A percentile compares a stretch with the other conserved stretches of the same genome.
Conservation (phyloP, 2,888 invertebrate species). For the Trichogramma dendrolimi region DNA sequence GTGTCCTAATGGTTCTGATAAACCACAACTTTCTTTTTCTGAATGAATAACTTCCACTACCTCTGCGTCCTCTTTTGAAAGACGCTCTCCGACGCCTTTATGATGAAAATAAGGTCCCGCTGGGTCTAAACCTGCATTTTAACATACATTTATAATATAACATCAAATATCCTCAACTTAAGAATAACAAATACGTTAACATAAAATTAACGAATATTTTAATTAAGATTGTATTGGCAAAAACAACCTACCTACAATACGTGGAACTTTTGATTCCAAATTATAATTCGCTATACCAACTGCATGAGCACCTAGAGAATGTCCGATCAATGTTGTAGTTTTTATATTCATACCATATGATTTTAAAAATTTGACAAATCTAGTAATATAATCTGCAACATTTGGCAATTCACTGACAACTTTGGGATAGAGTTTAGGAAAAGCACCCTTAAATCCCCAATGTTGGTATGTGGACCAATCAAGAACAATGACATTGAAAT, state of each 20-base stretch:
- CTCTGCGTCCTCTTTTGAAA: conserved; percentile 46
- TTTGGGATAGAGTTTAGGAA: conserved; percentile 26
- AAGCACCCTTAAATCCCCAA: conserved; percentile 9
- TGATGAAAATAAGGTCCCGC: conserved; percentile 45
- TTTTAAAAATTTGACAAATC: conserved; percentile 37
- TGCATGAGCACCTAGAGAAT: conserved; percentile 41
- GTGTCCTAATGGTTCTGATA: conserved; percentile 41
- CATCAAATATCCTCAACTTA: neutral
- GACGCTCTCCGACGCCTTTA: conserved; percentile 35
- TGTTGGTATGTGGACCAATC: conserved; percentile 34
- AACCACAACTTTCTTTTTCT: conserved; percentile 43
- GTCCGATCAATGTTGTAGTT: conserved; percentile 34
- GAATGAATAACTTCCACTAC: conserved; percentile 51
- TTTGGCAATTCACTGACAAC: conserved; percentile 30
- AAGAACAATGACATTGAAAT: conserved; percentile 38
- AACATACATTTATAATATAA: neutral
- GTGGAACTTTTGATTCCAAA: conserved; percentile 27
- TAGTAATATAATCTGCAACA: conserved; percentile 30
- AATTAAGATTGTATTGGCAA: neutral
- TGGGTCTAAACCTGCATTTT: conserved; percentile 48
- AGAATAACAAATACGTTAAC: neutral
- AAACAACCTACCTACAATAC: conserved; percentile 34
- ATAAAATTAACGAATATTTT: neutral
- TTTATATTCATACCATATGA: conserved; percentile 30
- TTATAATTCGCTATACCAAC: conserved; percentile 35